These are phyloP conservation scores for Tipula unca DNA, from an alignment of 2,888 invertebrate species.

Conservation along the genomic window DNA sequence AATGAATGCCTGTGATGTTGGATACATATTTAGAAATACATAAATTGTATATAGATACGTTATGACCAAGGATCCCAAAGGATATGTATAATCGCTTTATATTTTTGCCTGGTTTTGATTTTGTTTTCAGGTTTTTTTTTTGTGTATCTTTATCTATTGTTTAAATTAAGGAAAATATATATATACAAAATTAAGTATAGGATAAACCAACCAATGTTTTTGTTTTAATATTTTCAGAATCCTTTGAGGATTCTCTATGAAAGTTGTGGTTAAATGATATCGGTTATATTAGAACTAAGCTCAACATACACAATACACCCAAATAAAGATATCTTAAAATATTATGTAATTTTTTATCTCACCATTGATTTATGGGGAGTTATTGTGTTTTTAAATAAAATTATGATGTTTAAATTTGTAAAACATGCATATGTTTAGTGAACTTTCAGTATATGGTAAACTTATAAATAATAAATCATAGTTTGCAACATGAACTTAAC, in stretches of 20 bases:
- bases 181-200: background rate
- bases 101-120: background rate
- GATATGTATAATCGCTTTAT: background rate
- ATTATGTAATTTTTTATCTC: background rate
- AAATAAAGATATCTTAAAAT: background rate
- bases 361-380: background rate
- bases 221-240: background rate
- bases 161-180: background rate
- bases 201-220: background rate
- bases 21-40: background rate
- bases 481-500: background rate
- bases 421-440: background rate
- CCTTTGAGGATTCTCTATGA: background rate
- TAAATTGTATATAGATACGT: background rate
- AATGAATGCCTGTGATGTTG: background rate
- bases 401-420: background rate
- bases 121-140: background rate
- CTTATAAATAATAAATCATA: background rate
- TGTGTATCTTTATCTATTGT: background rate
- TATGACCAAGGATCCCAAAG: background rate
- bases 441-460: background rate
- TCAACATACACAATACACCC: background rate
- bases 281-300: background rate
- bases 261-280: background rate
- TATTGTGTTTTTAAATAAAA: background rate